phyloP scores from a whole-genome alignment of 1,140 invertebrate species.

The Penaeus chinensis region DNA sequence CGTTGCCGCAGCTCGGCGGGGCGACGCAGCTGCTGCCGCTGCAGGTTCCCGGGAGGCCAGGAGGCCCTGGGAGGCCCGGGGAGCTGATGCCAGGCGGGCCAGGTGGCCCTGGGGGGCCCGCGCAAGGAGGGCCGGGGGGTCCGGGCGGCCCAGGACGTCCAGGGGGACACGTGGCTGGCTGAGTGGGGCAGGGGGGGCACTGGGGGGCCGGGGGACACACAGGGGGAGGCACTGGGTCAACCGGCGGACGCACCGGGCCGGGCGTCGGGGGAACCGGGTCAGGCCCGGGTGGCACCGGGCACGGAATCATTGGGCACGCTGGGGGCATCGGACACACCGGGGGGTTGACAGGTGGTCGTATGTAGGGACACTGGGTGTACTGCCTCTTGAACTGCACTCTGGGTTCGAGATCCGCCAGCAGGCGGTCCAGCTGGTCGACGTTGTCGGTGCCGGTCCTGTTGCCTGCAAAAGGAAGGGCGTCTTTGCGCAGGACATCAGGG shows the following conservation, averaged over 20 bases:
- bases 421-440: slow-evolving; percentile 23
- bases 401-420: slow-evolving; percentile 10
- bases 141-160: slow-evolving; percentile 24
- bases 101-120: slow-evolving; percentile 5
- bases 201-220: background rate
- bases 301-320: background rate
- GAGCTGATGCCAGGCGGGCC: slow-evolving; percentile 28
- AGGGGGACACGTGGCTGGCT: slow-evolving; percentile 7
- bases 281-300: background rate
- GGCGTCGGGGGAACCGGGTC: background rate
- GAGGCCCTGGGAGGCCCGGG: slow-evolving; percentile 21
- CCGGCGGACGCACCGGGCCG: background rate
- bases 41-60: slow-evolving; percentile 26
- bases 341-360: background rate
- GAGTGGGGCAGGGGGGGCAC: background rate
- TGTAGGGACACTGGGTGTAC: background rate
- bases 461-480: background rate
- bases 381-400: background rate
- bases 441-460: background rate
- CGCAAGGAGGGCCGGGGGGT: slow-evolving; percentile 19
- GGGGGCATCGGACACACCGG: background rate
- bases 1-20: background rate
- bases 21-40: background rate
- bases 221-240: background rate
- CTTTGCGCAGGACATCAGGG: background rate